Evolutionary conservation across 2,888 invertebrate species (phyloP), one percentile per base, ranked within the genome.

Genomic region (Lithophane leautieri): DNA sequence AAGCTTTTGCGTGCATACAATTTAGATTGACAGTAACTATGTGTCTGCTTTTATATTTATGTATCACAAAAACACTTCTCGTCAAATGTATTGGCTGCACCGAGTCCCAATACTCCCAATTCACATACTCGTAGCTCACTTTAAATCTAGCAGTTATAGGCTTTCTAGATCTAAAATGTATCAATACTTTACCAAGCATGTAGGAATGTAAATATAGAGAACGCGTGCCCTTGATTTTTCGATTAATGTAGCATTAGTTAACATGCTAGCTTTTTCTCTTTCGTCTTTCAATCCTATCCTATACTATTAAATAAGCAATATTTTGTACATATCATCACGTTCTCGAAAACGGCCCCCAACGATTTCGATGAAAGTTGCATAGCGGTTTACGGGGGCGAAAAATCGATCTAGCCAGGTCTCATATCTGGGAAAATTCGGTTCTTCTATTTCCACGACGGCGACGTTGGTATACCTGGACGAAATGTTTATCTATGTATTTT

Each of bases 1-100:
- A 83, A 79, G 79, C 83, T 78, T 79, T 78, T 54, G 34, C n/a
- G 40, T 28, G n/a, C 40, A 34, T 62, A 14, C 42, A 60, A 69
- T 65, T 58, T 14, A 65, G 40, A 65, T 65, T 52, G 47, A 60
- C 28, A 65, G 62, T 69, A 42, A 58, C 52, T 58, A 66, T 56
- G 6, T 58, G 70, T 58, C 8, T 76, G 67, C 22, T 67, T 44
- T 25, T 50, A 61, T 4, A 28, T 58, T 58, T 25, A 44, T 67
- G 44, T 28, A 65, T 14, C 9, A 28, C 22, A 52, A 47, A 42
- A 79, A 71, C 44, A 60, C 14, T 25, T 52, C 7, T 34, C 25
- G 4, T 79, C 22, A 47, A 62, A 52, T 65, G 34, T 47, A 81
- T 56, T 50, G 12, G 54, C 28, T 42, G 28, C 40, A 50, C 22